These are phyloP conservation scores for Pollachius pollachius DNA, from an alignment of 2,113 vertebrate genomes.

Conservation along the genomic window DNA sequence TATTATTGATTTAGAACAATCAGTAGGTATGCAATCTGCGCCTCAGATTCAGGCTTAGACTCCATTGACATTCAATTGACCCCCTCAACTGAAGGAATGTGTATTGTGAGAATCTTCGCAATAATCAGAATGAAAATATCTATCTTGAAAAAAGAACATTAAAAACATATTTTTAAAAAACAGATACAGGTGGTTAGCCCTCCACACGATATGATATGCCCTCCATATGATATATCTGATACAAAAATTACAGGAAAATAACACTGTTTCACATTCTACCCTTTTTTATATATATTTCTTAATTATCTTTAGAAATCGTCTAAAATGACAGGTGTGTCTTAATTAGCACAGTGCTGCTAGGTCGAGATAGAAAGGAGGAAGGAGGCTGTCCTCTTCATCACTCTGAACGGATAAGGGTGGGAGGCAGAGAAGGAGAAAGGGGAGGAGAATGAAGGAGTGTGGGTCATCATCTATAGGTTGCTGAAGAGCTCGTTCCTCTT, in stretches of 20 bases:
- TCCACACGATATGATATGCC: slow-evolving; percentile 44
- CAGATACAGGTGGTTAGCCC: slow-evolving; percentile 22
- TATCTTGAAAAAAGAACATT: background rate
- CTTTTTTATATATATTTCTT: background rate
- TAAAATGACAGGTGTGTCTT: too few relatives aligned
- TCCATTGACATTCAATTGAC: too few relatives aligned
- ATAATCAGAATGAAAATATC: background rate
- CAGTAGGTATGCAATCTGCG: too few relatives aligned
- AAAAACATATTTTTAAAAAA: slow-evolving; percentile 19
- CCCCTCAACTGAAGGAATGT: too few relatives aligned
- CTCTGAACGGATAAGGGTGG: too few relatives aligned
- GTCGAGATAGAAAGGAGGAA: background rate
- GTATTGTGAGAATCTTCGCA: background rate
- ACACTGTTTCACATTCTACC: slow-evolving; percentile 53
- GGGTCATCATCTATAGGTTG: slow-evolving; percentile 76
- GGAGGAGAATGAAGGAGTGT: too few relatives aligned
- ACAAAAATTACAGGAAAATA: slow-evolving; percentile 51
- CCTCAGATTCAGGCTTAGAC: too few relatives aligned
- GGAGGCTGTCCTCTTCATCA: background rate
- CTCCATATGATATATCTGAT: slow-evolving; percentile 37
- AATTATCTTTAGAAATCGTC: slow-evolving; percentile 8
- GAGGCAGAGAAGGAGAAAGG: too few relatives aligned
- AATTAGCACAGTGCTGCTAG: too few relatives aligned
- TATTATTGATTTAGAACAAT: too few relatives aligned
- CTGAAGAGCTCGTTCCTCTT: slow-evolving; percentile 95